phyloP scores from a whole-genome alignment of 2,888 invertebrate genomes.

The Gari tellinella region DNA sequence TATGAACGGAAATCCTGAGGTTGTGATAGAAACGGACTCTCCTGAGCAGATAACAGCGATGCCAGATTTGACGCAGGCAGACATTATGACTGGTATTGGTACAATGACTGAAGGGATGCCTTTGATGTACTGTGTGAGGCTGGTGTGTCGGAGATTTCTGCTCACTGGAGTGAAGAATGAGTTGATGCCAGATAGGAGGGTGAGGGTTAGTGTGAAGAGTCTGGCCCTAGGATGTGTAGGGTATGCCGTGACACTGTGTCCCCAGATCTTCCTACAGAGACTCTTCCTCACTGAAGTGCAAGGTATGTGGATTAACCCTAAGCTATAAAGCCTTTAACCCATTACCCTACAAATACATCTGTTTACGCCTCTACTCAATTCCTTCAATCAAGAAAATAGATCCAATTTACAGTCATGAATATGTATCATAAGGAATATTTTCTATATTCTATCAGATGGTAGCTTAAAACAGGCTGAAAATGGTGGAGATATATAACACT shows the following conservation, averaged over 20 bases:
- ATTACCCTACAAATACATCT: too few species aligned
- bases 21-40: slow-evolving; percentile 41
- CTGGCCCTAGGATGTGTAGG: slow-evolving; percentile 93
- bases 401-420: too few species aligned
- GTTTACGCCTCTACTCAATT: too few species aligned
- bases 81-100: slow-evolving; percentile 84
- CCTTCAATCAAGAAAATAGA: too few species aligned
- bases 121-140: slow-evolving; percentile 90
- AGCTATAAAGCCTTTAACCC: too few species aligned
- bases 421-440: too few species aligned
- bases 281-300: slow-evolving; percentile 78
- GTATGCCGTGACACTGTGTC: slow-evolving; percentile 90
- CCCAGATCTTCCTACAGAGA: slow-evolving; percentile 89
- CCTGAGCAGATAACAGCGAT: slow-evolving; percentile 17
- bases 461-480: too few species aligned
- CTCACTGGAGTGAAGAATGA: slow-evolving; percentile 87
- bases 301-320: neutral
- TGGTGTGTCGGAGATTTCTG: slow-evolving; percentile 90
- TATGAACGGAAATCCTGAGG: slow-evolving; percentile 77
- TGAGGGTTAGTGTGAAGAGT: slow-evolving; percentile 95
- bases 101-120: slow-evolving; percentile 88
- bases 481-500: too few species aligned
- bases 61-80: slow-evolving; percentile 34
- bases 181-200: slow-evolving; percentile 89
- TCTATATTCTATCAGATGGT: too few species aligned